Conservation (phyloP, 2,113 vertebrate genomes). For the Cavia porcellus region DNA sequence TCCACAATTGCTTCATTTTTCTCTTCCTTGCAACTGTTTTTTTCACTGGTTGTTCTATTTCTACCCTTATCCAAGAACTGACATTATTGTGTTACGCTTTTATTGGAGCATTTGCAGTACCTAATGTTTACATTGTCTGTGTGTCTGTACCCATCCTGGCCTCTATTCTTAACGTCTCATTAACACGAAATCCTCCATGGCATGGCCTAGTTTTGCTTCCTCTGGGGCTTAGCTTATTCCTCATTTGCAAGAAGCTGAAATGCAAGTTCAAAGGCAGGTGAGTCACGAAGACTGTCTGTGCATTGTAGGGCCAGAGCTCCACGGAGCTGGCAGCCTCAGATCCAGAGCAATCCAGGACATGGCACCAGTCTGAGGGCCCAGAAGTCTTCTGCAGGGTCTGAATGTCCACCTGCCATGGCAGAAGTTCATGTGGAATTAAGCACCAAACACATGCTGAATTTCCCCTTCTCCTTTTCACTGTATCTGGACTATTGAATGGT, state of each 20-base stretch:
- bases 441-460: too few species aligned
- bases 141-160: neutral
- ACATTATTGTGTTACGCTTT: neutral
- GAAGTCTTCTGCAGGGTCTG: neutral
- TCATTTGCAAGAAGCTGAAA: slow-evolving; percentile 30
- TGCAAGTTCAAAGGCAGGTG: neutral
- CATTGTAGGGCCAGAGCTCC: neutral
- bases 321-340: neutral
- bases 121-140: neutral
- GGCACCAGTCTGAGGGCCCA: neutral
- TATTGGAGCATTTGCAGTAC: too few species aligned
- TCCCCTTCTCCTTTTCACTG: neutral
- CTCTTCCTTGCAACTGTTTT: neutral
- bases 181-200: neutral
- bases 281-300: rapidly evolving
- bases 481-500: neutral
- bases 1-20: neutral
- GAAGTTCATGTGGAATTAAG: neutral
- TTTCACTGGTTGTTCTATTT: neutral
- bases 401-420: neutral
- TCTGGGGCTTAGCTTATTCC: neutral
- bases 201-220: neutral
- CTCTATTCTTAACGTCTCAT: neutral
- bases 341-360: neutral
- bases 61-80: neutral